Conservation (phyloP, 2,113 vertebrate genomes). For the Hyaena hyaena region DNA sequence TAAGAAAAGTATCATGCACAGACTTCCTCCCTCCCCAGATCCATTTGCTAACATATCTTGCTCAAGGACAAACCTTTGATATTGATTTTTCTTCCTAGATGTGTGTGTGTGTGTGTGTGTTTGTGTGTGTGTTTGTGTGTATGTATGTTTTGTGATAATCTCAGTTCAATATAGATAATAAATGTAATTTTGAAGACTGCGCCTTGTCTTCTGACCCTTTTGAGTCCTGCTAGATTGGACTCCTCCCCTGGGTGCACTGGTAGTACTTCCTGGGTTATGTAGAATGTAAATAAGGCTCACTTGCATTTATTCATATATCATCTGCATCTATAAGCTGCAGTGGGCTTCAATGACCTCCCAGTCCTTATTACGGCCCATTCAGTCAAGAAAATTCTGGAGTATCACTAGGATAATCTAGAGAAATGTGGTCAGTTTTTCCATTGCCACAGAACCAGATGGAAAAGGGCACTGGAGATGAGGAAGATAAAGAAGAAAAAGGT, state of each 20-base stretch:
- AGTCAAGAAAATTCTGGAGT: slow-evolving; percentile 29
- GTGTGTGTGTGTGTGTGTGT: neutral
- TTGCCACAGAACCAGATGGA: neutral
- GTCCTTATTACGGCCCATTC: neutral
- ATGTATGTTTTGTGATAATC: neutral
- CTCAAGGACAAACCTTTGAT: neutral
- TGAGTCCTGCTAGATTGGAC: neutral
- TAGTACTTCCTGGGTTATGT: slow-evolving; percentile 25
- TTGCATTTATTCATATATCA: slow-evolving; percentile 20
- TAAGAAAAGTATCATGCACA: neutral
- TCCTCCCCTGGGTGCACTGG: neutral
- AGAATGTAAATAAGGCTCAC: neutral
- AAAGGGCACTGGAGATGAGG: neutral
- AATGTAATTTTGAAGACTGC: neutral
- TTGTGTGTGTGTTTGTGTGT: neutral
- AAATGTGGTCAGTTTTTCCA: neutral
- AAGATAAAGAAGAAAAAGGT: neutral
- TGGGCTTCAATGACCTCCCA: neutral
- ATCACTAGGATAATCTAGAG: neutral
- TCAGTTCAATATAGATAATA: neutral
- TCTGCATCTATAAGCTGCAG: neutral
- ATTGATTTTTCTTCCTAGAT: neutral
- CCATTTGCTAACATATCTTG: neutral
- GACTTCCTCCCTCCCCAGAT: neutral
- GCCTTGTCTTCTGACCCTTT: neutral